phyloP scores from a whole-genome alignment of 2,113 vertebrate genomes.

The Acrocephalus arundinaceus region DNA sequence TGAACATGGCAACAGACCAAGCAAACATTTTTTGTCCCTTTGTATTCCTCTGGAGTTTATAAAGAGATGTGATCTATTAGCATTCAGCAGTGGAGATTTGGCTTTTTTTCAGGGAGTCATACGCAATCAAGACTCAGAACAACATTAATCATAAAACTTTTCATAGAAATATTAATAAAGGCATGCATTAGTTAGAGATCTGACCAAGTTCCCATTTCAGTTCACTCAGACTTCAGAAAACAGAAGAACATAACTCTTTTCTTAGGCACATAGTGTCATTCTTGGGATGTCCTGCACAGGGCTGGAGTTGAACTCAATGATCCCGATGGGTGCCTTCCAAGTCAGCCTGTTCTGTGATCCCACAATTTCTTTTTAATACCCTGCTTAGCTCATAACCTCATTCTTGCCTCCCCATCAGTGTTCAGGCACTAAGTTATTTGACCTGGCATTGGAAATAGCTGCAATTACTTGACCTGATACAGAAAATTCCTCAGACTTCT shows the following conservation, averaged over 20 bases:
- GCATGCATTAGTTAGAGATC: neutral
- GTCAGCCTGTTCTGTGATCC: neutral
- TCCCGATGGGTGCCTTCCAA: neutral
- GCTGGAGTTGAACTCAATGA: accelerated
- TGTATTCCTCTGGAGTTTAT: neutral
- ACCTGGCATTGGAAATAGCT: neutral
- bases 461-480: neutral
- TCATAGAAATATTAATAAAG: neutral
- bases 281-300: neutral
- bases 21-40: neutral
- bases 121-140: neutral
- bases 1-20: neutral
- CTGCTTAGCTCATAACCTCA: neutral
- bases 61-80: neutral
- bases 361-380: neutral
- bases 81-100: neutral
- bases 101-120: neutral
- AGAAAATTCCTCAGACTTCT: neutral
- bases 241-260: neutral
- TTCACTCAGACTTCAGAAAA: neutral
- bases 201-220: neutral
- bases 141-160: neutral
- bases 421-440: neutral
- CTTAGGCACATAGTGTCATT: neutral
- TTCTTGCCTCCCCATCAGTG: neutral